These are phyloP conservation scores for Physocephala rufipes DNA, from an alignment of 2,888 invertebrate species.

Conservation along the genomic window DNA sequence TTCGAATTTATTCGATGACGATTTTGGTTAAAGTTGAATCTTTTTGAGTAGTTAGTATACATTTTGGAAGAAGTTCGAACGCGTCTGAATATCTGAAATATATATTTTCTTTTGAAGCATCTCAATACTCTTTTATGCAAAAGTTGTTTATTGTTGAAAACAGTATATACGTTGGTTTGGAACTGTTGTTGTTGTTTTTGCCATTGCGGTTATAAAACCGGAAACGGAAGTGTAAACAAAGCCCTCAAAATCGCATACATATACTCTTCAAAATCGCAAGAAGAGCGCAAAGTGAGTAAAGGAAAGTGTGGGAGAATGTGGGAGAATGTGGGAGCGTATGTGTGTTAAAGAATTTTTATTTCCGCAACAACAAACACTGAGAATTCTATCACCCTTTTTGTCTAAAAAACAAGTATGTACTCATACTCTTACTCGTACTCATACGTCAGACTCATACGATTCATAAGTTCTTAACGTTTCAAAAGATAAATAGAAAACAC, in stretches of 20 bases:
- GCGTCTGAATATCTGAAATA: not conserved
- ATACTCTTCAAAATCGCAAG: conserved; percentile 19
- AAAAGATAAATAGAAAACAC: conserved; percentile 6
- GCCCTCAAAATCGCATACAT: conserved; percentile 41
- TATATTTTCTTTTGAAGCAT: conserved; percentile 6
- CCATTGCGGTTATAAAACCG: conserved; percentile 18
- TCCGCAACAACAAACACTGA: conserved; percentile 17
- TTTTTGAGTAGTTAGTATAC: too few relatives aligned
- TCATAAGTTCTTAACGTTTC: not conserved
- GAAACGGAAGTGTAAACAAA: conserved; percentile 50
- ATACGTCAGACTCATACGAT: too few relatives aligned
- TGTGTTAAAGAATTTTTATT: conserved; percentile 16
- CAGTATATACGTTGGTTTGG: conserved; percentile 34
- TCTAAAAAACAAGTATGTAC: conserved; percentile 12
- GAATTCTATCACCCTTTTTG: conserved; percentile 25
- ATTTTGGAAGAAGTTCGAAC: too few relatives aligned
- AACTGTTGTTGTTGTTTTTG: not conserved
- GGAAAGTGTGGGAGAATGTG: not conserved
- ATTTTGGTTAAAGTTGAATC: too few relatives aligned
- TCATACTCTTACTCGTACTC: too few relatives aligned
- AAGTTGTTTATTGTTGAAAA: too few relatives aligned
- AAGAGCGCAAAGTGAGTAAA: not conserved
- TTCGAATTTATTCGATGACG: too few relatives aligned
- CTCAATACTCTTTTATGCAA: too few relatives aligned
- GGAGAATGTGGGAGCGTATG: conserved; percentile 7